A percentile compares a stretch with the other conserved stretches of the same genome.
phyloP scores from a whole-genome alignment of 2,888 invertebrate species.

The Brachyopa scutellaris region DNA sequence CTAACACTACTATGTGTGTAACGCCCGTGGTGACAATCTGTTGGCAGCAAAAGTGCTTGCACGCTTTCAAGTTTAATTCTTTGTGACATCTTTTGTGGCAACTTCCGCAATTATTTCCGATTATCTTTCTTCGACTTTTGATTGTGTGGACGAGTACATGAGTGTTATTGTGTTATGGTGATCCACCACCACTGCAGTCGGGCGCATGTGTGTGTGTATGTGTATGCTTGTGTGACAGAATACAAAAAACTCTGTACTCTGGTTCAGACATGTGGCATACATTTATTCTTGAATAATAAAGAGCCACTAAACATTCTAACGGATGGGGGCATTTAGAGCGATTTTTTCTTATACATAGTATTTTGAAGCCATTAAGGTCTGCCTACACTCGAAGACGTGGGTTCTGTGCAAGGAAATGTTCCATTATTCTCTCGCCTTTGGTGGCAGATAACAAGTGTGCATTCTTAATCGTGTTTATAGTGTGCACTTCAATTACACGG shows the following conservation, averaged over 20 bases:
- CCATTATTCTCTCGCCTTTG: slow-evolving; percentile 1
- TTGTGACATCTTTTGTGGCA: slow-evolving; percentile 69
- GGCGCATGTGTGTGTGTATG: neutral
- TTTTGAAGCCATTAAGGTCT: slow-evolving; percentile 2
- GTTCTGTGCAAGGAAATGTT: neutral
- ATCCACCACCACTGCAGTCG: neutral
- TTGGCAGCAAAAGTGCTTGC: slow-evolving; percentile 71
- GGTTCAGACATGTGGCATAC: slow-evolving; percentile 66
- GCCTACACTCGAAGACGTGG: slow-evolving; percentile 4
- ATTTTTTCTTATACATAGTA: neutral
- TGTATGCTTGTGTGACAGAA: neutral
- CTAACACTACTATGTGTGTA: neutral
- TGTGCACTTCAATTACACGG: neutral
- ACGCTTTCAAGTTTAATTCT: slow-evolving; percentile 72
- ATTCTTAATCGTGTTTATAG: slow-evolving; percentile 27
- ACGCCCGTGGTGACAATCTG: slow-evolving; percentile 65
- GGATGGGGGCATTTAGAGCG: slow-evolving; percentile 39
- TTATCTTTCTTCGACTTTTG: slow-evolving; percentile 61
- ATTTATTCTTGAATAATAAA: slow-evolving; percentile 64
- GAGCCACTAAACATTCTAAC: slow-evolving; percentile 68
- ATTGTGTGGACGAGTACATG: slow-evolving; percentile 12
- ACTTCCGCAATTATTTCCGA: slow-evolving; percentile 73
- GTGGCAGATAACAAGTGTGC: slow-evolving; percentile 15
- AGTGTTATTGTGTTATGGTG: neutral
- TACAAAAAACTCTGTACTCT: slow-evolving; percentile 17